Evolutionary conservation across 2,888 invertebrate species (phyloP).

Genomic region (Chymomyza fuscimana): DNA sequence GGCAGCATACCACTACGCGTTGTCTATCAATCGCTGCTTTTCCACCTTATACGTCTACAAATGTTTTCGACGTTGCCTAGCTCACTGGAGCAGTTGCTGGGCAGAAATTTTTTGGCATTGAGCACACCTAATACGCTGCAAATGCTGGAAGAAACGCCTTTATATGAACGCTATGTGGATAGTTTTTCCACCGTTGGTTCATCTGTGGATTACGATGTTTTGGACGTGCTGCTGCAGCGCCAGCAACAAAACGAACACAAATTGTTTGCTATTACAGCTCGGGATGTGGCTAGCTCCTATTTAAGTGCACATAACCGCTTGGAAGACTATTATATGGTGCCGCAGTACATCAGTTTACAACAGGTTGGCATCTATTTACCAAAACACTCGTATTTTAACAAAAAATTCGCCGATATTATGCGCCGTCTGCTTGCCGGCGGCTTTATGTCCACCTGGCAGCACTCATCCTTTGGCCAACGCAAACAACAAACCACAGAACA

Average conservation of each 20-base stretch:
- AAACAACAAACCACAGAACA: neutral
- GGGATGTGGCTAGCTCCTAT: constrained; percentile 35
- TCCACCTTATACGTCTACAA: constrained; percentile 60
- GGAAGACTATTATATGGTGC: constrained; percentile 34
- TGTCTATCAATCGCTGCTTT: constrained; percentile 66
- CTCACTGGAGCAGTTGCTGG: constrained; percentile 46
- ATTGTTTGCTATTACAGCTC: constrained; percentile 45
- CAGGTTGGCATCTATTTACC: constrained; percentile 59
- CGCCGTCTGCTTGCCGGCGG: constrained; percentile 50
- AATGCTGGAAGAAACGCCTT: constrained; percentile 45
- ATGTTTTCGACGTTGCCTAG: constrained; percentile 32
- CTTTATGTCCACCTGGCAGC: constrained; percentile 50
- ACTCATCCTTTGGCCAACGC: neutral
- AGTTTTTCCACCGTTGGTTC: neutral
- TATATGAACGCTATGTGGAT: neutral
- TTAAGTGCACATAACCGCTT: constrained; percentile 23
- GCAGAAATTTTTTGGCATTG: constrained; percentile 34
- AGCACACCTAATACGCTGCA: constrained; percentile 39
- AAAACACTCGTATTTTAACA: constrained; percentile 65
- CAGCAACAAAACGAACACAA: constrained; percentile 5
- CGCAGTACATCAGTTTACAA: constrained; percentile 47
- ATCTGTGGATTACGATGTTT: constrained; percentile 37
- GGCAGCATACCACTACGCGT: constrained; percentile 54
- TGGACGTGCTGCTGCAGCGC: constrained; percentile 38
- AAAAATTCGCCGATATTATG: constrained; percentile 47